Percentiles rank a stretch among this genome's conserved stretches.
Evolutionary conservation across 2,113 vertebrate species (phyloP).

Genomic region (Ptilonorhynchus violaceus): DNA sequence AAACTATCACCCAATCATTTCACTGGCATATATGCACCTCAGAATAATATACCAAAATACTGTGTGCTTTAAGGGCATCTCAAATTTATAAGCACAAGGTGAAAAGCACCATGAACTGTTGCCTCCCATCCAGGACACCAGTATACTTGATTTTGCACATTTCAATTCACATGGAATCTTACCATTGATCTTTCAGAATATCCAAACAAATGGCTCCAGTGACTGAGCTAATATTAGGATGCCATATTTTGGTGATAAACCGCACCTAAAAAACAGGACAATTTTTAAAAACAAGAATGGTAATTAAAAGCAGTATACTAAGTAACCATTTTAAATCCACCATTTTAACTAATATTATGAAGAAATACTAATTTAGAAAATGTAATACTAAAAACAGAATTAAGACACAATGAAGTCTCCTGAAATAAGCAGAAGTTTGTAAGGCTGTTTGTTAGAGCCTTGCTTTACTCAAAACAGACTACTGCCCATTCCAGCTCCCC

Average conservation of each 20-base stretch:
- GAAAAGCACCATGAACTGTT: not conserved
- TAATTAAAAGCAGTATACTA: not conserved
- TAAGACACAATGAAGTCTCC: not conserved
- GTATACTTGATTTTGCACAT: not conserved
- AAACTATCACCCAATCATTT: not conserved
- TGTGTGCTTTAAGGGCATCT: not conserved
- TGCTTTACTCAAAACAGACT: not conserved
- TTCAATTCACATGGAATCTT: slow-evolving; percentile 56
- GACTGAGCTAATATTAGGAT: slow-evolving; percentile 99
- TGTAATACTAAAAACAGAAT: not conserved
- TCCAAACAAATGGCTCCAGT: slow-evolving; percentile 99
- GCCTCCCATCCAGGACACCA: not conserved
- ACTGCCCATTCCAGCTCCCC: not conserved
- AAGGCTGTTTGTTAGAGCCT: not conserved
- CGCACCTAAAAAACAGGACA: slow-evolving; percentile 85
- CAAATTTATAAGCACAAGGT: not conserved
- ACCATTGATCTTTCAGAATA: slow-evolving; percentile 99
- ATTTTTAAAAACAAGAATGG: not conserved
- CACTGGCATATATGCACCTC: not conserved
- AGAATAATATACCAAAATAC: not conserved
- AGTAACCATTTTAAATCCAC: not conserved
- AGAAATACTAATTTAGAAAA: not conserved
- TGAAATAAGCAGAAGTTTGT: not conserved
- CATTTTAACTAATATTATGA: not conserved
- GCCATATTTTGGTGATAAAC: slow-evolving; percentile 99